These are phyloP conservation scores for Antheraea yamamai DNA, from an alignment of 2,888 invertebrate species.

Conservation along the genomic window DNA sequence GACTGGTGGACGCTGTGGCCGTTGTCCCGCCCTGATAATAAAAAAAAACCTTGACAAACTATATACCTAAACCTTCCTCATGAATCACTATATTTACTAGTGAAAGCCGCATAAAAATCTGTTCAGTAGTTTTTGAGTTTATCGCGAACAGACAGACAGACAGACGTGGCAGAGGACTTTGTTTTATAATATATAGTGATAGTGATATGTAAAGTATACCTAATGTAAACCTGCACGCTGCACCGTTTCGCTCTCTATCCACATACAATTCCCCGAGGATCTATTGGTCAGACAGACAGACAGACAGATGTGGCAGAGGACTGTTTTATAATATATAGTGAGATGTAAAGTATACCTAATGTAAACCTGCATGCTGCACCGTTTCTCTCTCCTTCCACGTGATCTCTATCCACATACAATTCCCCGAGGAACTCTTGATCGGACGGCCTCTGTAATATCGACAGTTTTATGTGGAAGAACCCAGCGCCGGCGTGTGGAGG, in stretches of 20 bases:
- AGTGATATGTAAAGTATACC: conserved; percentile 55
- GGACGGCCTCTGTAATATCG: conserved; percentile 92
- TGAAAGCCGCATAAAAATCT: too few species aligned
- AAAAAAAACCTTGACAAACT: too few species aligned
- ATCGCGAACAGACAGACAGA: too few species aligned
- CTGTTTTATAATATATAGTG: too few species aligned
- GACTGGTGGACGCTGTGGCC: too few species aligned
- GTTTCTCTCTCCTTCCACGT: conserved; percentile 87
- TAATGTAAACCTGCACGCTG: conserved; percentile 90
- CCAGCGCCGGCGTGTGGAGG: conserved; percentile 83
- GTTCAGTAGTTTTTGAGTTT: too few species aligned
- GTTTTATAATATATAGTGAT: too few species aligned
- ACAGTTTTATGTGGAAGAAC: conserved; percentile 92
- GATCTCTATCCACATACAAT: conserved; percentile 93
- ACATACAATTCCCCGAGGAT: conserved; percentile 95
- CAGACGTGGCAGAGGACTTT: too few species aligned
- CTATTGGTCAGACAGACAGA: conserved; percentile 90
- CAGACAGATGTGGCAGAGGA: too few species aligned
- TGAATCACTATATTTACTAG: too few species aligned
- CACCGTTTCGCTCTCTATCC: conserved; percentile 91
- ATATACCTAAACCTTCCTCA: too few species aligned
- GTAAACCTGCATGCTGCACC: conserved; percentile 92
- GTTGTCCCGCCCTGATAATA: too few species aligned
- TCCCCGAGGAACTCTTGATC: conserved; percentile 95
- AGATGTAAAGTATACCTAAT: conserved; percentile 63